Conservation (phyloP, 2,797 vertebrate genomes). For the Lepidocolaptes lacrymiger region DNA sequence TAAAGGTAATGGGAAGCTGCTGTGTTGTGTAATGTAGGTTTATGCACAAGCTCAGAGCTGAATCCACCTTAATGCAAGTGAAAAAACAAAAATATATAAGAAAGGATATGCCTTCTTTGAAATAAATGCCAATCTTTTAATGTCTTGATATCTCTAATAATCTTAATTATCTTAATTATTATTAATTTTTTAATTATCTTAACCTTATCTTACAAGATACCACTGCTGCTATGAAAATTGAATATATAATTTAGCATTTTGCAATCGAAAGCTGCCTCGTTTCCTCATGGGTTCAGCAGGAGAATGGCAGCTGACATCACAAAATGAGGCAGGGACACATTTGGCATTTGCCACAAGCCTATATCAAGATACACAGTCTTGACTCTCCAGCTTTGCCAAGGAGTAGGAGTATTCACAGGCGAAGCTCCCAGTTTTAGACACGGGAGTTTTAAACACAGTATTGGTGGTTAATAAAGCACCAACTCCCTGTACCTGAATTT, state of each 20-base stretch:
- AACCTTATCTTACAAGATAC: not conserved
- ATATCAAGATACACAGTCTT: not conserved
- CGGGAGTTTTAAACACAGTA: not conserved
- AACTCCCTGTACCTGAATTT: not conserved
- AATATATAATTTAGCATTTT: not conserved
- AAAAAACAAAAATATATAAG: not conserved
- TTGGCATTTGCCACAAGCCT: constrained; percentile 36
- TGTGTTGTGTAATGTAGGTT: not conserved
- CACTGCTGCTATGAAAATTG: not conserved
- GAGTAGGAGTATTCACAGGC: constrained; percentile 28
- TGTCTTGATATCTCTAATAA: not conserved
- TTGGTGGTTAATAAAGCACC: constrained; percentile 17
- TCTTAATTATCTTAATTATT: not conserved
- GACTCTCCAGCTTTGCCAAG: constrained; percentile 20
- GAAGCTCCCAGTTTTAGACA: constrained; percentile 22
- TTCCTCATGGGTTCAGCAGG: constrained; percentile 13
- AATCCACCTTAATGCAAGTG: not conserved
- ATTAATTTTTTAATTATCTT: not conserved
- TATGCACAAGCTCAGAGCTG: not conserved
- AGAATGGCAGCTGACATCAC: constrained; percentile 14
- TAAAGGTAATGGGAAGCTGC: not conserved
- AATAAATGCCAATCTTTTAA: not conserved
- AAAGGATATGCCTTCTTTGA: not conserved
- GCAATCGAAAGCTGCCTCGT: not conserved
- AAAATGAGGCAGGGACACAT: constrained; percentile 34